These are phyloP conservation scores for Drosophila anomelani DNA, from an alignment of 2,888 invertebrate genomes.

Conservation along the genomic window DNA sequence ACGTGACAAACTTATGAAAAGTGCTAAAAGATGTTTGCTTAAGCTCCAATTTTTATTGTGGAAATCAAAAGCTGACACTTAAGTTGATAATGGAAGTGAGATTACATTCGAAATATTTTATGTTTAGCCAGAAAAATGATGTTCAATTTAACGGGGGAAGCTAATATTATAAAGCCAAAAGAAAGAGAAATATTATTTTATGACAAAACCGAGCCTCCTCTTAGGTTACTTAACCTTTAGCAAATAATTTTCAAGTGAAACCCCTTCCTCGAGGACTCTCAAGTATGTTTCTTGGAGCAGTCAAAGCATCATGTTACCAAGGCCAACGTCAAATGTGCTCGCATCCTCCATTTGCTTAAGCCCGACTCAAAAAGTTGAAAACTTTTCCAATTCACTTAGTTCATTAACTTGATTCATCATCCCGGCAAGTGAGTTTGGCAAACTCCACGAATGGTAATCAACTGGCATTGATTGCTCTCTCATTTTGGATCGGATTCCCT, in stretches of 20 bases:
- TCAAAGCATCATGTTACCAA: slow-evolving; percentile 26
- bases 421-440: slow-evolving; percentile 28
- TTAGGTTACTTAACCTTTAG: background rate
- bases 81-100: slow-evolving; percentile 8
- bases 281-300: background rate
- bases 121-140: background rate
- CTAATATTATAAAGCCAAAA: too few relatives aligned
- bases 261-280: background rate
- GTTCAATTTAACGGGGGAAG: background rate
- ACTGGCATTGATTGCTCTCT: slow-evolving; percentile 43
- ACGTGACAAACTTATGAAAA: slow-evolving; percentile 45
- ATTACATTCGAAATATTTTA: slow-evolving; percentile 1
- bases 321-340: slow-evolving; percentile 19
- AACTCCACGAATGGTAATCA: slow-evolving; percentile 42
- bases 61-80: slow-evolving; percentile 3
- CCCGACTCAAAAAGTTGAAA: slow-evolving; percentile 26
- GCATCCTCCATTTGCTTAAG: slow-evolving; percentile 19
- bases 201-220: background rate
- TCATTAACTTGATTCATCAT: slow-evolving; percentile 49
- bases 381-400: slow-evolving; percentile 47
- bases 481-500: slow-evolving; percentile 4
- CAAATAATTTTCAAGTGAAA: slow-evolving; percentile 6
- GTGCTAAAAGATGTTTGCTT: slow-evolving; percentile 33
- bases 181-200: background rate
- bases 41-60: slow-evolving; percentile 19